Percentiles rank a stretch among this genome's conserved stretches.
These are phyloP conservation scores for Xiphophorus maculatus DNA, from an alignment of 2,113 vertebrate genomes.

Conservation along the genomic window DNA sequence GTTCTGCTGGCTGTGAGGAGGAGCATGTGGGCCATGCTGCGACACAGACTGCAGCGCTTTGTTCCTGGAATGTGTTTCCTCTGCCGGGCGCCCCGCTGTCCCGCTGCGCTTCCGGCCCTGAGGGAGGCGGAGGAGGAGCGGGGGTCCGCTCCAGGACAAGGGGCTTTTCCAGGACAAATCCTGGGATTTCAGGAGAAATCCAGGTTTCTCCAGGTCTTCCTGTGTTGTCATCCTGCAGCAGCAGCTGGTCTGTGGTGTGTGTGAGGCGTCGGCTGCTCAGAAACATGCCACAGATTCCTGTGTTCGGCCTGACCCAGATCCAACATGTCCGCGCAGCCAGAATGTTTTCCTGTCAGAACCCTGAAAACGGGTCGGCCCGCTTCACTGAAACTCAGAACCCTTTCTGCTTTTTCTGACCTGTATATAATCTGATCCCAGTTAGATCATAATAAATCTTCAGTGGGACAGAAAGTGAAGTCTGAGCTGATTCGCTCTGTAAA, in stretches of 20 bases:
- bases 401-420: no score
- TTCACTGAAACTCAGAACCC: background rate
- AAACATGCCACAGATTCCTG: conserved; percentile 75
- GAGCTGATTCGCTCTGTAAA: background rate
- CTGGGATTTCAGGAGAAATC: conserved; percentile 12
- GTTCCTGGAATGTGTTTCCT: conserved; percentile 66
- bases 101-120: conserved; percentile 20
- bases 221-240: no score
- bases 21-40: background rate
- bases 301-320: conserved; percentile 74
- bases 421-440: no score
- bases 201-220: no score
- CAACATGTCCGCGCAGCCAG: conserved; percentile 32
- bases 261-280: conserved; percentile 28
- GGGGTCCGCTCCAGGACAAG: no score
- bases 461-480: background rate
- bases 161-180: no score
- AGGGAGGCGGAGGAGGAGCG: no score
- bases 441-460: no score
- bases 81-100: conserved; percentile 18
- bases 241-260: background rate
- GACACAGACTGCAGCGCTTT: background rate
- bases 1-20: background rate
- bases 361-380: background rate
- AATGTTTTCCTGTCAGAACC: background rate